Conservation (phyloP, 2,797 vertebrate species). For the Periparus ater region DNA sequence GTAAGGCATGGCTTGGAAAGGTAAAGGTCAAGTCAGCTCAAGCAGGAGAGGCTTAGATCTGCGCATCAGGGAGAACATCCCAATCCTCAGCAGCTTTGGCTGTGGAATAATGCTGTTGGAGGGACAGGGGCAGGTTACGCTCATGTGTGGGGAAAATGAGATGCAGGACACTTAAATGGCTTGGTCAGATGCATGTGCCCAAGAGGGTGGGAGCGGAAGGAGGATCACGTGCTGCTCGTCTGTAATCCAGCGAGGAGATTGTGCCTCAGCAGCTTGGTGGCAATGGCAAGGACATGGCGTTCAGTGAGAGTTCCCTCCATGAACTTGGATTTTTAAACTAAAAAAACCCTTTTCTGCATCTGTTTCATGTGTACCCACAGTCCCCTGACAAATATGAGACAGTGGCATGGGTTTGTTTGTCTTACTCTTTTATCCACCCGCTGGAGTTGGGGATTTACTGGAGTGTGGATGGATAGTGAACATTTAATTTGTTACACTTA, state of each 20-base stretch:
- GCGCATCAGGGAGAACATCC: fast-evolving
- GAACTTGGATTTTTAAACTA: neutral
- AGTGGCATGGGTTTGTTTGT: neutral
- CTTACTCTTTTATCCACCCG: neutral
- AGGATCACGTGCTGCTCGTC: neutral
- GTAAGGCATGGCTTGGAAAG: neutral
- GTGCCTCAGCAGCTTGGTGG: neutral
- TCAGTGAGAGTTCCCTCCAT: neutral
- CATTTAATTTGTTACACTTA: neutral
- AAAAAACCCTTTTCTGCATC: neutral
- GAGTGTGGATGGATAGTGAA: neutral
- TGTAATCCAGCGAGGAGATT: neutral
- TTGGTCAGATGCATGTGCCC: neutral
- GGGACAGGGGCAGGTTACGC: neutral
- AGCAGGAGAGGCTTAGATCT: neutral
- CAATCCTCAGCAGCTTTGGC: neutral
- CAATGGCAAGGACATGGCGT: fast-evolving
- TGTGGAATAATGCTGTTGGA: neutral
- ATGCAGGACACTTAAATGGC: neutral
- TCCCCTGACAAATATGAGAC: neutral
- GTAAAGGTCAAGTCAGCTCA: neutral
- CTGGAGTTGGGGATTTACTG: neutral
- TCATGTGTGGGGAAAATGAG: neutral
- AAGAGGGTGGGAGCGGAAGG: fast-evolving
- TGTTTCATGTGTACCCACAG: neutral